These are phyloP conservation scores for Cantharis nigra DNA, from an alignment of 2,888 invertebrate species.

Conservation along the genomic window DNA sequence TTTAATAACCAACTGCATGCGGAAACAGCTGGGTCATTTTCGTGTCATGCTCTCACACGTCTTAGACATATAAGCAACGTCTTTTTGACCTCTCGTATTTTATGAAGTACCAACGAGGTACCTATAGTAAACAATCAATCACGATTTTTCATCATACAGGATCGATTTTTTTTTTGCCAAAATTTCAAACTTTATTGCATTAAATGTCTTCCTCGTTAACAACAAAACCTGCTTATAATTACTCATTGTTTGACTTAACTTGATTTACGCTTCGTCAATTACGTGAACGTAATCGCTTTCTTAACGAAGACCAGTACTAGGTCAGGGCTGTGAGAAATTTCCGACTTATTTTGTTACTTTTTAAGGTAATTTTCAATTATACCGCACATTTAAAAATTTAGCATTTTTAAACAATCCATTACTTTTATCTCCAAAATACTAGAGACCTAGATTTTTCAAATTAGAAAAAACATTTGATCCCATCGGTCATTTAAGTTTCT, in stretches of 20 bases:
- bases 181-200: background rate
- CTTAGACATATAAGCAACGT: constrained; percentile 25
- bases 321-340: constrained; percentile 20
- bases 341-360: background rate
- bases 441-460: background rate
- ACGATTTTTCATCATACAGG: too few relatives aligned
- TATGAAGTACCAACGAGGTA: background rate
- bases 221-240: constrained; percentile 6
- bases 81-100: constrained; percentile 22
- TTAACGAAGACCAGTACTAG: constrained; percentile 11
- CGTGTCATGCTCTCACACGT: constrained; percentile 31
- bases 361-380: background rate
- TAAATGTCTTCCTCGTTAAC: background rate
- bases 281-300: constrained; percentile 1
- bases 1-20: constrained; percentile 29
- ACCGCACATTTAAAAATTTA: background rate
- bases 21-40: constrained; percentile 28
- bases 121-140: too few relatives aligned
- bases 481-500: background rate
- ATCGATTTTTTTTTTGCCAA: background rate
- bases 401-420: background rate
- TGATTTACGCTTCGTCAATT: constrained; percentile 12
- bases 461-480: background rate
- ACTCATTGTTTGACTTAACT: constrained; percentile 6
- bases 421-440: background rate